Evolutionary conservation across 2,113 vertebrate species (phyloP).

Genomic region (Pelobates fuscus): DNA sequence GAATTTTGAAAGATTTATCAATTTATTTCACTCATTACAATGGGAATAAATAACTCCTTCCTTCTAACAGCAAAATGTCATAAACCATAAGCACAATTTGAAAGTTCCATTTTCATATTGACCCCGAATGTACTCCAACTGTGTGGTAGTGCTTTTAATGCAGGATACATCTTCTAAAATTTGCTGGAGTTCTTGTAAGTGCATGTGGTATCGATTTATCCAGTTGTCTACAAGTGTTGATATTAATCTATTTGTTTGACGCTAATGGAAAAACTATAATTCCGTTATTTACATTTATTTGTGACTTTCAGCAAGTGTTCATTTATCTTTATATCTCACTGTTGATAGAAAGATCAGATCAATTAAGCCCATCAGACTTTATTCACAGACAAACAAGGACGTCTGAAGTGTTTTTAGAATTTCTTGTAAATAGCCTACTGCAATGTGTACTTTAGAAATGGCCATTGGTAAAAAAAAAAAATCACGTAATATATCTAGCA

Average conservation of each 20-base stretch:
- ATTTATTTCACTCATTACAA: slow-evolving; percentile 16
- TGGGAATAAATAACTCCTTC: not conserved
- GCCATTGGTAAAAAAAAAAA: too few relatives aligned
- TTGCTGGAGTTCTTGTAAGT: slow-evolving; percentile 7
- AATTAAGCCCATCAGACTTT: not conserved
- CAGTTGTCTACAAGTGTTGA: slow-evolving; percentile 11
- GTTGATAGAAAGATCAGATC: not conserved
- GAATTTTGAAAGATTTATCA: not conserved
- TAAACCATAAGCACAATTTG: not conserved
- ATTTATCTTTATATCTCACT: not conserved
- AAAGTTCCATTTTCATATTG: slow-evolving; percentile 1
- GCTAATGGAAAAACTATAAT: not conserved
- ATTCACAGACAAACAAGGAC: not conserved
- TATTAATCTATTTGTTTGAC: slow-evolving; percentile 25
- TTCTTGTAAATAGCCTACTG: not conserved
- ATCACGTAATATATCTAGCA: too few relatives aligned
- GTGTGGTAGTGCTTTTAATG: not conserved
- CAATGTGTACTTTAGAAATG: too few relatives aligned
- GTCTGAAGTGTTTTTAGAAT: not conserved
- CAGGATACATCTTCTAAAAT: slow-evolving; percentile 30
- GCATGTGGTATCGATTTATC: slow-evolving; percentile 6
- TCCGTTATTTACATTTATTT: slow-evolving; percentile 10
- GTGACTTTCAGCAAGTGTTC: not conserved
- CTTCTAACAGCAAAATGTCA: slow-evolving; percentile 1
- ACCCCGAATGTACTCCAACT: slow-evolving; percentile 7